Base-by-base conservation (phyloP, 2,888 invertebrate species). In the Hoplodrina blanda region DNA sequence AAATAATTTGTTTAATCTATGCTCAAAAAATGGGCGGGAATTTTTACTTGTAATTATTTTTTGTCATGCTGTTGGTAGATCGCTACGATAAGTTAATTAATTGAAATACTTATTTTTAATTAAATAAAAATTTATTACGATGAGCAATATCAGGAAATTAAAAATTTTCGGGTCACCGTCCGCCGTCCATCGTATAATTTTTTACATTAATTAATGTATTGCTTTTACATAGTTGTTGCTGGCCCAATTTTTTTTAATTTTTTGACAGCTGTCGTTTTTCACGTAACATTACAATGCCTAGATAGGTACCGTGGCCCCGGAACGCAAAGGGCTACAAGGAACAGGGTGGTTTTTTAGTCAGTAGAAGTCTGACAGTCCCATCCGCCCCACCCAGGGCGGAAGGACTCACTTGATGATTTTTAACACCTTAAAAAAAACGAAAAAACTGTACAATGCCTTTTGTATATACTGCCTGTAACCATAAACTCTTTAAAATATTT, bases 1-100 rank as follows among this genome's bases (percentile, higher is more conserved):
- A 84, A 76, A 73, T 83, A 80, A 84, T 84, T 69, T 73, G 70
- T 76, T 65, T 84, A 78, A 80, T 80, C 73, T 85, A 82, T 83
- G 78, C 76, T 73, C 63, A 56, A 73, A 81, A 81, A 79, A 69
- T 71, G 46, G 73, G 73, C 72, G 78, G 82, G 73, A 41, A 55
- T 72, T 75, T 73, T 74, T 62, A 74, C 62, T 41, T 73, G 69
- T 66, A 65, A 79, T 79, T 66, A 70, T 65, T 70, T 81, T 78
- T 78, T 76, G 69, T 70, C 79, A 81, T 65, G 49, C 62, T 62
- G 61, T 65, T 20, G 33, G 44, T 72, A 70, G 72, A 75, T 73
- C 30, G 67, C 25, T 52, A 41, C n/a, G 77, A 73, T 84, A 73
- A 61, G 56, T 52, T 81, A 84, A 76, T 81, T 78, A 83, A 81